Evolutionary conservation across 2,113 vertebrate species (phyloP).

Genomic region (Albula goreensis): DNA sequence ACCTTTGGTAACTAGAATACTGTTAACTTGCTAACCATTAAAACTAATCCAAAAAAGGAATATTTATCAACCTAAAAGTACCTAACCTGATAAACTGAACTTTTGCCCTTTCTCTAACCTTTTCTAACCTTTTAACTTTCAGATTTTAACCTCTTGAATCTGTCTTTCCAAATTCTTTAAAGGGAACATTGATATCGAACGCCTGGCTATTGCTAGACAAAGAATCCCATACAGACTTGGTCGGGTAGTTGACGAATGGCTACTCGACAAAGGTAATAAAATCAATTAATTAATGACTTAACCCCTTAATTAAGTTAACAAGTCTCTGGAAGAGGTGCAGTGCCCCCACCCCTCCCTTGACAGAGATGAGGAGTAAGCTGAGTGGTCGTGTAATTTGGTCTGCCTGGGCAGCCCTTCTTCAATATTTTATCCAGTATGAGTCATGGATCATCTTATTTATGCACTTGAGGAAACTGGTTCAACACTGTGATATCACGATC

Average conservation of each 20-base stretch:
- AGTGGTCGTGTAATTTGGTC: neutral
- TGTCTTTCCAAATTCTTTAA: slow-evolving; percentile 97
- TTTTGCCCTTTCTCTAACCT: slow-evolving; percentile 77
- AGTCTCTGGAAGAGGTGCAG: slow-evolving; percentile 79
- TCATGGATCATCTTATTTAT: neutral
- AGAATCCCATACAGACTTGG: slow-evolving; percentile 99
- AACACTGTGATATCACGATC: neutral
- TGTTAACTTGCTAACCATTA: slow-evolving; percentile 60
- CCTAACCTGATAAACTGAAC: slow-evolving; percentile 72
- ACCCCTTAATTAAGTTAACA: slow-evolving; percentile 72
- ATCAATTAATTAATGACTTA: slow-evolving; percentile 71
- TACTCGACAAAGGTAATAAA: slow-evolving; percentile 99
- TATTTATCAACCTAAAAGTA: slow-evolving; percentile 67
- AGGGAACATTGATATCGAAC: slow-evolving; percentile 99
- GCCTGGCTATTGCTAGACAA: slow-evolving; percentile 98
- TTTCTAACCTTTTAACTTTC: slow-evolving; percentile 81
- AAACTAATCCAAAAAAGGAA: slow-evolving; percentile 62
- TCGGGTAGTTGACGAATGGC: slow-evolving; percentile 99
- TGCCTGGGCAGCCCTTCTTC: neutral
- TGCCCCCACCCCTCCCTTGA: slow-evolving; percentile 44
- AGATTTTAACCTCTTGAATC: slow-evolving; percentile 83
- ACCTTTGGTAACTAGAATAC: slow-evolving; percentile 66
- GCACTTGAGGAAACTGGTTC: neutral
- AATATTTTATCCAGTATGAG: neutral
- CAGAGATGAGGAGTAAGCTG: slow-evolving; percentile 52